Evolutionary conservation across 2,797 vertebrate genomes (phyloP).

Genomic region (Neostethus bicornis): DNA sequence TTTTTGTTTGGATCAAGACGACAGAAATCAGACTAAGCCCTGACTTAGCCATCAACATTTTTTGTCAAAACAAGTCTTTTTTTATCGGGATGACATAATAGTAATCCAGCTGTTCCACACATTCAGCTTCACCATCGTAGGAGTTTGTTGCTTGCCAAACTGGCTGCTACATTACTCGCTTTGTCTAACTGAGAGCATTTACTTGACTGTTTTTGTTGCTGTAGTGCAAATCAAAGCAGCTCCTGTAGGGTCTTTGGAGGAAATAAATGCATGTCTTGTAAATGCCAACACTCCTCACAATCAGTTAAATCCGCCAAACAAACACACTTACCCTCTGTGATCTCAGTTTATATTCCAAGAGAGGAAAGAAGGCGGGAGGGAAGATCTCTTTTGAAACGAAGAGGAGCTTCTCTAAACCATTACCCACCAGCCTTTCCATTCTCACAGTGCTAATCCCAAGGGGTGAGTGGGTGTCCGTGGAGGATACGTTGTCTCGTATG

Average conservation of each 20-base stretch:
- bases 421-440: slow-evolving; percentile 72
- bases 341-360: slow-evolving; percentile 39
- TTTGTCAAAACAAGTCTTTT: too few species aligned
- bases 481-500: slow-evolving; percentile 68
- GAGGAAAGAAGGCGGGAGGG: slow-evolving; percentile 30
- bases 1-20: too few species aligned
- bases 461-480: slow-evolving; percentile 71
- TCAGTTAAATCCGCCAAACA: slow-evolving; percentile 55
- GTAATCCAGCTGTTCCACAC: slow-evolving; percentile 1
- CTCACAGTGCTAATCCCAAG: slow-evolving; percentile 72
- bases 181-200: slow-evolving; percentile 20
- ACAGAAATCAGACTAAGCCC: too few species aligned
- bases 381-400: slow-evolving; percentile 59
- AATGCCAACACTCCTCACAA: slow-evolving; percentile 43
- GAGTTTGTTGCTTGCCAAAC: slow-evolving; percentile 2
- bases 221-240: slow-evolving; percentile 13
- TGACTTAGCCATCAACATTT: too few species aligned
- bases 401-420: slow-evolving; percentile 71
- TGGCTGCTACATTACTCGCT: background rate
- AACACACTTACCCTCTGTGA: slow-evolving; percentile 62
- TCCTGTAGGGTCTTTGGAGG: slow-evolving; percentile 21
- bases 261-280: slow-evolving; percentile 40
- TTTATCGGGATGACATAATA: background rate
- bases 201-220: slow-evolving; percentile 22
- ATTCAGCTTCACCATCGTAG: background rate